Evolutionary conservation across 2,888 invertebrate species (phyloP), one percentile per base, ranked within the genome.

Genomic region (Pristionchus japonicus): DNA sequence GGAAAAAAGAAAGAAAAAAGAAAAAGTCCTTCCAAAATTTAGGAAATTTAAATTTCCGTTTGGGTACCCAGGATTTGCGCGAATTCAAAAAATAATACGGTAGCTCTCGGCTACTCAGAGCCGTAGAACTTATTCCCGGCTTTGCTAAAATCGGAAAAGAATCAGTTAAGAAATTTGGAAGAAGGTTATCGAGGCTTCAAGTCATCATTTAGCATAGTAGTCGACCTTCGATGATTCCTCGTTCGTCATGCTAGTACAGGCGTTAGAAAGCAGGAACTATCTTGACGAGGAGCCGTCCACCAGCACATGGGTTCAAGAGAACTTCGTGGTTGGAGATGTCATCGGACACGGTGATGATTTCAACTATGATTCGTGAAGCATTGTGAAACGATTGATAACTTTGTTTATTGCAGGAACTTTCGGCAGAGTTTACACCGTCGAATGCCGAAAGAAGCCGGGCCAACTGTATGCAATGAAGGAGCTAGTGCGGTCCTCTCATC

Each of bases 371-470:
- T 80, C 6, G 80, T 9, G 17, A 23, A 43, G 13, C 2, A 7
- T 57, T 47, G 67, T 64, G 23, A 11, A 27, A 77, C 43, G 4
- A 27, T 11, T 9, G n/a, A n/a, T 77, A 77, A 77, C 34, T 4
- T 40, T 4, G 23, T 47, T 17, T 20, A 0, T 61, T 90, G 7
- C 84, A 91, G 91, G 91, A 52, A 88, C 90, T 13, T 91, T 91
- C 86, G 91, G 91, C 0, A 87, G 87, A 61, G 91, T 91, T n/a
- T 91, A 90, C 88, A 83, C 88, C 23, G 91, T 91, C 9, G 86
- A 89, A 86, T 87, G 88, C 40, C 87, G 90, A 61, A 77, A 74
- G 61, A 88, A 88, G 17, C 89, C 87, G 23, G 47, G 84, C 34
- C 74, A 77, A 64, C 77, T 88, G 13, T 90, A 87, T 43, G 91